phyloP scores from a whole-genome alignment of 2,888 invertebrate genomes.

The Drosophila mulleri region DNA sequence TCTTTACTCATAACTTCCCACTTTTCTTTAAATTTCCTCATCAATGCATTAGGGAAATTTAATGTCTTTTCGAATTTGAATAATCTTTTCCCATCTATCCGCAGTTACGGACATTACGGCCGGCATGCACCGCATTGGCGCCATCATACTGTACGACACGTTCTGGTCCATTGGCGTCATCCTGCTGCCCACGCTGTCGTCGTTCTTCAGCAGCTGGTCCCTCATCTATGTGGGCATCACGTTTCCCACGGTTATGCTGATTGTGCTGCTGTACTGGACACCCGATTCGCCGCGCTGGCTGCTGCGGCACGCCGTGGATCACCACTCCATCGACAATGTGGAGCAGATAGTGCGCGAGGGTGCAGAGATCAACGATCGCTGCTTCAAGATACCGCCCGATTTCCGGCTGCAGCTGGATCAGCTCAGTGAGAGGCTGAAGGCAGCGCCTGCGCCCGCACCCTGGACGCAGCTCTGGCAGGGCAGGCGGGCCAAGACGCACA shows the following conservation, averaged over 20 bases:
- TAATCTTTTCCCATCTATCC: not conserved
- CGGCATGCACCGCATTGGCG: conserved; percentile 83
- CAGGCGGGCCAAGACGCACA: conserved; percentile 79
- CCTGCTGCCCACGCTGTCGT: conserved; percentile 83
- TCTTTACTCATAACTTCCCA: too few species aligned
- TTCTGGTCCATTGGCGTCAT: conserved; percentile 86
- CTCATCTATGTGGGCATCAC: conserved; percentile 85
- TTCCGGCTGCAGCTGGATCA: conserved; percentile 78
- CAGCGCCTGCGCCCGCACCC: conserved; percentile 72
- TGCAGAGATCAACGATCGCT: conserved; percentile 83
- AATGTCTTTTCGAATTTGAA: not conserved
- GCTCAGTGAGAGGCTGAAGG: conserved; percentile 74
- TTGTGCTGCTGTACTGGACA: conserved; percentile 84
- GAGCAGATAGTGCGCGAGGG: conserved; percentile 83
- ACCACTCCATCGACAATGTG: conserved; percentile 77
- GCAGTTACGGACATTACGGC: conserved; percentile 85
- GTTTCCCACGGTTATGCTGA: conserved; percentile 84
- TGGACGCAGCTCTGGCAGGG: conserved; percentile 84
- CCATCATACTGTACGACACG: conserved; percentile 84
- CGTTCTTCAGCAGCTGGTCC: conserved; percentile 84
- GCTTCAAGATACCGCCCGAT: conserved; percentile 80
- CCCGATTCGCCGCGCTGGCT: conserved; percentile 86
- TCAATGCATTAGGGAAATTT: not conserved
- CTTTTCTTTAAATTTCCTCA: not conserved
- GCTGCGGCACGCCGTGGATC: conserved; percentile 80